Percentiles rank a stretch among this genome's conserved stretches.
These are phyloP conservation scores for Saimiri boliviensis DNA, from an alignment of 2,113 vertebrate species.

Conservation along the genomic window DNA sequence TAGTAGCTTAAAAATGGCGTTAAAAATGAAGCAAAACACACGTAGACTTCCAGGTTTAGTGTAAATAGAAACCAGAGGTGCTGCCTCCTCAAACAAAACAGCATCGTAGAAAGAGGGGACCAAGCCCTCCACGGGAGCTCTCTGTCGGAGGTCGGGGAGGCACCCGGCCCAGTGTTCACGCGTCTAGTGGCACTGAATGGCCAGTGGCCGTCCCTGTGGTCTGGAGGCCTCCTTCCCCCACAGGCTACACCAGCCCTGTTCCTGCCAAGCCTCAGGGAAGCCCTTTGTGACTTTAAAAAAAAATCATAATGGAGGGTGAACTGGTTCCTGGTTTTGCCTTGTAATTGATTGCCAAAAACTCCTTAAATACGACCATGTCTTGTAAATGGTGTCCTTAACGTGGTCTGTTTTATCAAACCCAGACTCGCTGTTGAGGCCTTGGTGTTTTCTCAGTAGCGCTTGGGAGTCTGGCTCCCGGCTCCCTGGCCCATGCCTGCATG, in stretches of 20 bases:
- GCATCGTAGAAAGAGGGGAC: background rate
- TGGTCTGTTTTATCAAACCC: fast-evolving
- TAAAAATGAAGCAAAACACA: background rate
- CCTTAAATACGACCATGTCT: fast-evolving
- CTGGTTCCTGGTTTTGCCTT: background rate
- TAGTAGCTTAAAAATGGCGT: background rate
- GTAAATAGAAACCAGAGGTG: background rate
- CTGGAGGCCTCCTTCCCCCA: background rate
- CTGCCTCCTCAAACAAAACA: background rate
- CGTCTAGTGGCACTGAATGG: background rate
- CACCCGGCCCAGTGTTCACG: too few species aligned
- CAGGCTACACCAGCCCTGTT: background rate
- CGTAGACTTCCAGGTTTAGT: fast-evolving
- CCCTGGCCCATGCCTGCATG: background rate
- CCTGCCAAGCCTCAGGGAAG: background rate
- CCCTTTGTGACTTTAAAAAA: too few species aligned
- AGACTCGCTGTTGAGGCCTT: too few species aligned
- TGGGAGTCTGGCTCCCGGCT: background rate
- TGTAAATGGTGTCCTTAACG: fast-evolving
- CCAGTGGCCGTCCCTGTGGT: background rate
- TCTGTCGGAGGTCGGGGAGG: background rate
- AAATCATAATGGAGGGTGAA: fast-evolving
- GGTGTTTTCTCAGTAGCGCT: fast-evolving
- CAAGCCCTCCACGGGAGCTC: background rate
- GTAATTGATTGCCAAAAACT: fast-evolving